phyloP scores from a whole-genome alignment of 2,797 vertebrate genomes.

The Hipposideros larvatus region DNA sequence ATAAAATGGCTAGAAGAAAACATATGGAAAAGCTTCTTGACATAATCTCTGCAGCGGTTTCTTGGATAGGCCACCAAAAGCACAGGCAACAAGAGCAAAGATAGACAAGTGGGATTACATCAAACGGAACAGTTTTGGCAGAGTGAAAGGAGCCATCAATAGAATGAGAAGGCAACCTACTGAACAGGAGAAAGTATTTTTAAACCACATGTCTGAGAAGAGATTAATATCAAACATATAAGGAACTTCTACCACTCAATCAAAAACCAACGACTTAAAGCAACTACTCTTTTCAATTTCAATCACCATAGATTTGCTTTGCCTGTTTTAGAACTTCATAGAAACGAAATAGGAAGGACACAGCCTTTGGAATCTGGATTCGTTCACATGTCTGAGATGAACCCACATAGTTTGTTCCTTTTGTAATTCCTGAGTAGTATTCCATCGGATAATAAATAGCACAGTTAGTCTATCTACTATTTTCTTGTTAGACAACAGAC shows the following conservation, averaged over 20 bases:
- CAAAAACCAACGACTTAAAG: not conserved
- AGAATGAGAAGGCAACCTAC: not conserved
- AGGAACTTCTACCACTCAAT: not conserved
- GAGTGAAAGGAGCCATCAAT: not conserved
- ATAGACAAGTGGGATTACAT: not conserved
- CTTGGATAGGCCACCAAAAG: not conserved
- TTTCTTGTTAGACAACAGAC: not conserved
- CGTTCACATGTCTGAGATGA: not conserved
- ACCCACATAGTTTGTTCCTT: not conserved
- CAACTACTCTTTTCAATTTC: not conserved
- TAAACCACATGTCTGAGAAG: not conserved
- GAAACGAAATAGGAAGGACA: not conserved
- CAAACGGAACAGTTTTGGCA: not conserved
- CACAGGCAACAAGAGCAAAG: not conserved
- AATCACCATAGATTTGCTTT: not conserved
- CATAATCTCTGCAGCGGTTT: not conserved
- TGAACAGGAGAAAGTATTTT: not conserved
- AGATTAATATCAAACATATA: not conserved
- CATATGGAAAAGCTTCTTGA: not conserved
- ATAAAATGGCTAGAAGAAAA: not conserved
- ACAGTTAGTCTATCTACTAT: not conserved
- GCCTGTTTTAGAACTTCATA: not conserved
- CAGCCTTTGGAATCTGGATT: not conserved
- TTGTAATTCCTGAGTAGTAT: not conserved
- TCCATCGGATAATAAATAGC: not conserved